These are phyloP conservation scores for Conus canariensis DNA, from an alignment of 2,888 invertebrate species.

Conservation along the genomic window DNA sequence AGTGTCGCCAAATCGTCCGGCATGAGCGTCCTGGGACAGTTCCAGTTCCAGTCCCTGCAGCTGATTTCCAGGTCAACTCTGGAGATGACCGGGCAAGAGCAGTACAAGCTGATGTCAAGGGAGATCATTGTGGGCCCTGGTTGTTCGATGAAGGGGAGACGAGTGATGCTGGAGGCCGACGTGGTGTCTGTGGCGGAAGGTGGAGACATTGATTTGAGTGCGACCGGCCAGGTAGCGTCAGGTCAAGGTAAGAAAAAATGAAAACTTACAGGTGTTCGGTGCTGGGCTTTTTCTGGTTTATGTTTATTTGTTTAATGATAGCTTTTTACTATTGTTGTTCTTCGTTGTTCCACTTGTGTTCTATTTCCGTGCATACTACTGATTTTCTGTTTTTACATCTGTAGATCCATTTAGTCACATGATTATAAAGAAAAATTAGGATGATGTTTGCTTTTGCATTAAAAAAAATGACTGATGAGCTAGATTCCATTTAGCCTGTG, in stretches of 20 bases:
- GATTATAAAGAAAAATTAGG: no score
- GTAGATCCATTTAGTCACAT: no score
- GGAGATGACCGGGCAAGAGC: constrained; percentile 36
- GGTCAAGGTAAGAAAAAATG: constrained; percentile 55
- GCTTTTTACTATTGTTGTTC: background rate
- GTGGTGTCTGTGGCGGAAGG: constrained; percentile 56
- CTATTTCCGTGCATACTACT: no score
- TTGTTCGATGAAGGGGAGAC: constrained; percentile 48
- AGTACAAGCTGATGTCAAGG: background rate
- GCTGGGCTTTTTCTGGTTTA: background rate
- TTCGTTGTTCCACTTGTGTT: no score
- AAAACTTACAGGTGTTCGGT: background rate
- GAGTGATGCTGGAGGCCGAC: constrained; percentile 46
- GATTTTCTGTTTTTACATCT: no score
- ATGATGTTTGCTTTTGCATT: no score
- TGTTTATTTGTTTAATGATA: background rate
- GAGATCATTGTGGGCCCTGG: constrained; percentile 36
- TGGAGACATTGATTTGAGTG: constrained; percentile 52
- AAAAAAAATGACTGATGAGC: no score
- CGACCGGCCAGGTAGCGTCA: constrained; percentile 41
- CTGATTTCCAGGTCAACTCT: constrained; percentile 37
- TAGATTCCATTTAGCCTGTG: no score
- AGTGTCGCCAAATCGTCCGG: constrained; percentile 51
- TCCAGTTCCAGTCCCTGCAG: constrained; percentile 35
- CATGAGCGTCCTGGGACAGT: background rate